Evolutionary conservation across 2,113 vertebrate species (phyloP).

Genomic region (Dolichallabes microphthalmus): DNA sequence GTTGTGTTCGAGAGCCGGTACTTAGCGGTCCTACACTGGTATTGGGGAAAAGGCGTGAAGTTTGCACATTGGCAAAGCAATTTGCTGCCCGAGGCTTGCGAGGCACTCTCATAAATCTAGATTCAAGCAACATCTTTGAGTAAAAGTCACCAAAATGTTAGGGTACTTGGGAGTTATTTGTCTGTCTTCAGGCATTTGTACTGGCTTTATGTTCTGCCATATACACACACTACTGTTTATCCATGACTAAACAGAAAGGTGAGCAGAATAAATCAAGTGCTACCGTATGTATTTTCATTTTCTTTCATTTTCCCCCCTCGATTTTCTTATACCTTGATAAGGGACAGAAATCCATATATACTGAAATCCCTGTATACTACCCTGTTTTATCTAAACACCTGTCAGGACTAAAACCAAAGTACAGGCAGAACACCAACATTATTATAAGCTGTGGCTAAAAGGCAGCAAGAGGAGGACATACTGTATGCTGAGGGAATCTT

Average conservation of each 20-base stretch:
- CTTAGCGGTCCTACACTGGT: conserved; percentile 42
- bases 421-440: background rate
- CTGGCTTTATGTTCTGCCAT: background rate
- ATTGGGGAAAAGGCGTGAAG: conserved; percentile 27
- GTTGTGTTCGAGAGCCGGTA: too few relatives aligned
- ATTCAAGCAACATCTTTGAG: conserved; percentile 36
- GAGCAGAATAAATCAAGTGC: background rate
- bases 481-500: conserved; percentile 14
- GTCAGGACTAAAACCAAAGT: background rate
- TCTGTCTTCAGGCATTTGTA: conserved; percentile 34
- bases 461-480: background rate
- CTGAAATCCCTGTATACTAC: background rate
- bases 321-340: too few relatives aligned
- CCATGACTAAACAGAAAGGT: conserved; percentile 17
- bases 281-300: conserved; percentile 22
- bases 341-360: background rate
- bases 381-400: background rate
- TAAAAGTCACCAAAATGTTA: conserved; percentile 46
- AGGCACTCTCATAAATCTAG: conserved; percentile 42
- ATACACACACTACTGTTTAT: conserved; percentile 21
- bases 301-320: background rate
- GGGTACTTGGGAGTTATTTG: conserved; percentile 32
- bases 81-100: conserved; percentile 38
- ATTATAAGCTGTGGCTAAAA: background rate
- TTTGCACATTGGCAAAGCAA: conserved; percentile 51